Evolutionary conservation across 2,113 vertebrate genomes (phyloP).

Genomic region (Triplophysa tibetana): DNA sequence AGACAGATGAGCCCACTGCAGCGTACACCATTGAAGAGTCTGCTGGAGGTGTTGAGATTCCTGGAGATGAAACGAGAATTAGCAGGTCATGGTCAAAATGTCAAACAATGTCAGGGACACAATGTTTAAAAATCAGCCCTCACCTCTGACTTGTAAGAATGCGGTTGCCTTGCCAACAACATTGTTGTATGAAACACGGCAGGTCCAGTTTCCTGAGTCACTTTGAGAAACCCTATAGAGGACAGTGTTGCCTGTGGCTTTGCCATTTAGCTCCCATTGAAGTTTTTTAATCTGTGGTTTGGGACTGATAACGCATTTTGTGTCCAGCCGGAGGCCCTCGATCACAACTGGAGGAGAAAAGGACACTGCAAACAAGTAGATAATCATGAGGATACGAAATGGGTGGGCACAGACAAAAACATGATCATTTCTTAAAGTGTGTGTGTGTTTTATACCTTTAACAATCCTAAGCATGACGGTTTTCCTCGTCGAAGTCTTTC

Average conservation of each 20-base stretch:
- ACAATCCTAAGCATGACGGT: slow-evolving; percentile 65
- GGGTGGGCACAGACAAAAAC: too few relatives aligned
- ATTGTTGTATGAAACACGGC: slow-evolving; percentile 38
- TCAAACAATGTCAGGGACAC: not conserved
- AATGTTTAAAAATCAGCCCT: not conserved
- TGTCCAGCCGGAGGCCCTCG: slow-evolving; percentile 28
- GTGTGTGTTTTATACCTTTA: slow-evolving; percentile 58
- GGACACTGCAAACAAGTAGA: slow-evolving; percentile 59
- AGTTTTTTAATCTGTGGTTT: accelerated
- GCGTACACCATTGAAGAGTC: slow-evolving; percentile 60
- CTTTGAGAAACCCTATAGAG: slow-evolving; percentile 14
- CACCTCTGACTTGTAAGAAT: slow-evolving; percentile 67
- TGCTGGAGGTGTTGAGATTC: slow-evolving; percentile 62
- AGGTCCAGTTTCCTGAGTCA: slow-evolving; percentile 68
- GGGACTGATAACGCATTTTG: slow-evolving; percentile 63
- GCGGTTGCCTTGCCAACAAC: slow-evolving; percentile 36
- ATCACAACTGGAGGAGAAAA: slow-evolving; percentile 49
- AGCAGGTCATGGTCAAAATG: not conserved
- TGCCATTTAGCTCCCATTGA: slow-evolving; percentile 61
- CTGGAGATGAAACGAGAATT: slow-evolving; percentile 51
- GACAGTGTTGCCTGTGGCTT: accelerated
- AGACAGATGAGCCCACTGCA: slow-evolving; percentile 61
- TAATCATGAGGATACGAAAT: not conserved
- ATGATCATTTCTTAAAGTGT: not conserved
- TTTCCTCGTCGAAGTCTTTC: accelerated